Evolutionary conservation across 2,797 vertebrate genomes (phyloP), one percentile per base, ranked within the genome.

Genomic region (Mus caroli): DNA sequence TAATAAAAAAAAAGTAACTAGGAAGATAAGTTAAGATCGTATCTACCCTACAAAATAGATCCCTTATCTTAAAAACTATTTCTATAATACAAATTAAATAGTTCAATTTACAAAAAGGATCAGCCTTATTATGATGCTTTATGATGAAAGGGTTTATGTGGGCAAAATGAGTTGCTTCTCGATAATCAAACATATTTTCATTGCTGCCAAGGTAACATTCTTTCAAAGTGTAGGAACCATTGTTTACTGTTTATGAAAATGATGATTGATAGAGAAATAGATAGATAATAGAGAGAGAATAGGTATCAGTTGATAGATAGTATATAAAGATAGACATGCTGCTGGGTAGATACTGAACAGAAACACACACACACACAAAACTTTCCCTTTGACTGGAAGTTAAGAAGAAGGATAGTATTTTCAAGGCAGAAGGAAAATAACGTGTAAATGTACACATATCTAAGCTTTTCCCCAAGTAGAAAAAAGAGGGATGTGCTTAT

Each of bases 21-120:
- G 60, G 56, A 90, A 62, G 58, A 95, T 77, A 91, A 88, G 94
- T 89, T 94, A 94, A 96, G 62, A 78, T 87, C 22, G 20, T 60
- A 96, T 73, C 83, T 67, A 86, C 46, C 46, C 52, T 73, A 79
- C 40, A 79, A 91, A 95, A 92, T 24, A 77, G 46, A 34, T 78
- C n/a, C 50, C 78, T 84, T 71, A 60, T 73, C 85, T 88, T 93
- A 78, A 79, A 94, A 92, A 90, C 46, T 69, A 54, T 94, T 84
- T 58, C 76, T 54, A 64, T 9, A 24, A 87, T 37, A 3, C 14
- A 37, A 43, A n/a, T 88, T 62, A 73, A 88, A 43, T 83, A 24
- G 46, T 75, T 85, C 73, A 37, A 78, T 79, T 80, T 80, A 50
- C 58, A 90, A 52, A 95, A 95, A 31, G 28, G 56, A 86, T 24